Base-by-base conservation (phyloP, 2,888 invertebrate species). In the Empis livida region DNA sequence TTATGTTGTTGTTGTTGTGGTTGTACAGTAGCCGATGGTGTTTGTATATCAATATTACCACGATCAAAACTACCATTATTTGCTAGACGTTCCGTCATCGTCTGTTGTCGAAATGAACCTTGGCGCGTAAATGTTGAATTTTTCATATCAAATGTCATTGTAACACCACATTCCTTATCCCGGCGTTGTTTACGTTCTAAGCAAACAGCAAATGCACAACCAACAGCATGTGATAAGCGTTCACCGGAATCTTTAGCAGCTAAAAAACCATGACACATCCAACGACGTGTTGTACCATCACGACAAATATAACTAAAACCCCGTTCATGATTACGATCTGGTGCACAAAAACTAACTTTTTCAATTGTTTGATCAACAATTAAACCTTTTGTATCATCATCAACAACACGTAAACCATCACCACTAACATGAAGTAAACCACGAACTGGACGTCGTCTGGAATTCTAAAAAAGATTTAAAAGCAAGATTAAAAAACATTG, bases 251-350 rank as follows among this genome's bases (percentile, higher is more conserved):
- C 96, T 65, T 94, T 88, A 45, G 88, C 77, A 45, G 99, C 95
- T 55, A 95, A 75, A 70, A 99, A 99, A 37, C 97, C 99, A 72
- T 99, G 99, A 66, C 99, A 99, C 95, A 99, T 96, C 99, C 99
- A 99, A 15, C 99, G 80, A 8, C 96, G 79, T 0, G 97, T 96
- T 13, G 97, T 95, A 50, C 97, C 99, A 69, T 99, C 99, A 50
- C 99, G 82, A 67, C 97, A 99, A 55, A 99, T 99, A 73, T 99
- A 99, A 54, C 97, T 96, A 73, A 55, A 99, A 16, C 97, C 99
- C 54, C 92, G 83, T 61, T 97, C 96, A 63, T 96, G 92, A 68
- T 93, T 94, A 51, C 97, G 79, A 70, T 99, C 99, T 2, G 99
- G 99, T 9, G 99, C 97, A 72, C 99, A 99, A 71, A 99, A 99